phyloP scores from a whole-genome alignment of 2,797 vertebrate genomes.

The Neosalanx taihuensis region DNA sequence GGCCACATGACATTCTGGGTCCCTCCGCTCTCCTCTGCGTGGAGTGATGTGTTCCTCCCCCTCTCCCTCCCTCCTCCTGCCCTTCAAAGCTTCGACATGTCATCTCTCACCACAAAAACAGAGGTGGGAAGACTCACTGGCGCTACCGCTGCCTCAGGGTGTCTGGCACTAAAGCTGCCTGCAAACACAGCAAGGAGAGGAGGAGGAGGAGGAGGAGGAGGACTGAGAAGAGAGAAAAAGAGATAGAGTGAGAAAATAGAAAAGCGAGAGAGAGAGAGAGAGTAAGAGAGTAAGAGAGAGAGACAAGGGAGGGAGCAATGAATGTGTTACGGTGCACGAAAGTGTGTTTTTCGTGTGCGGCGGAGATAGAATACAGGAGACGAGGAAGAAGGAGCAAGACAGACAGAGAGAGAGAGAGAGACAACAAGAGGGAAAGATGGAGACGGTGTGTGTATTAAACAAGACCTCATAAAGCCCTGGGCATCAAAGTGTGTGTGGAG shows the following conservation, averaged over 20 bases:
- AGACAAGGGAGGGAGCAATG: conserved; percentile 11
- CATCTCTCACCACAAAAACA: conserved; percentile 87
- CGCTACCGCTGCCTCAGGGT: conserved; percentile 84
- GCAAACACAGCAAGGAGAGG: conserved; percentile 76
- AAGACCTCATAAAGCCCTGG: conserved; percentile 55
- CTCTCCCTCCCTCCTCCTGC: conserved; percentile 69
- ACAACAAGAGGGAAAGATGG: conserved; percentile 11
- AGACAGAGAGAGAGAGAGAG: conserved; percentile 12
- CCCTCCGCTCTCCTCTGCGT: conserved; percentile 52
- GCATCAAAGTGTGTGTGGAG: conserved; percentile 59
- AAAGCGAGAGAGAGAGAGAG: conserved; percentile 32
- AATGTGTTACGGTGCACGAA: too few species aligned
- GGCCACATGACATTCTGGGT: conserved; percentile 79
- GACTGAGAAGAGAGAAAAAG: conserved; percentile 23
- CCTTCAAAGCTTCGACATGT: conserved; percentile 85
- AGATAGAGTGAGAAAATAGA: conserved; percentile 28
- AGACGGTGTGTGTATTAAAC: conserved; percentile 38
- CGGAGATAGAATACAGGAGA: conserved; percentile 23
- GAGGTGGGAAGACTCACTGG: conserved; percentile 87
- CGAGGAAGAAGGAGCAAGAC: conserved; percentile 30
- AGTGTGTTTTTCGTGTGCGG: conserved; percentile 27
- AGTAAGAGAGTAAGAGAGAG: conserved; percentile 37
- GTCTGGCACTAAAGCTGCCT: conserved; percentile 85
- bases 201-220: conserved; percentile 50
- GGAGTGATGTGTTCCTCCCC: conserved; percentile 68